Base-by-base conservation (phyloP, 2,113 vertebrate genomes). In the Larimichthys polyactis region DNA sequence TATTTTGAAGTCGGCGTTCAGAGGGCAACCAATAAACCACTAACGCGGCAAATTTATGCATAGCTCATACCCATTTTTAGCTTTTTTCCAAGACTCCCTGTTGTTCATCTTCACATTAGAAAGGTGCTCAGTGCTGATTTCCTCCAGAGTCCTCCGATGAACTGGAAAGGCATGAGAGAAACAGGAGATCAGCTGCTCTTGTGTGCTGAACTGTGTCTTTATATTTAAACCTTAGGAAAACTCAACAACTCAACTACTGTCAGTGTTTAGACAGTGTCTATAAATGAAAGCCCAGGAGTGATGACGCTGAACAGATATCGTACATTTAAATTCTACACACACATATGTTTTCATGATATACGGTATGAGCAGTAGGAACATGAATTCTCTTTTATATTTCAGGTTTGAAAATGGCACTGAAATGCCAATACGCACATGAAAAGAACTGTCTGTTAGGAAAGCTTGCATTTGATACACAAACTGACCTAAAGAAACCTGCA, bases 1-100 rank as follows among this genome's bases (percentile, higher is more conserved):
- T 40, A 83, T 71, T 80, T 71, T 71, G 59, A 52, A 77, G 65
- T 36, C n/a, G 12, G 17, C 5, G 2, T 54, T 79, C 22, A 71
- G 27, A 8, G 29, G 55, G 43, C 43, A 16, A 49, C 36, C 52
- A 51, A 32, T 40, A 7, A 75, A 36, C 29, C 11, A 9, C 52
- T 44, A 5, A 22, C 1, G 40, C 49, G 63, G 46, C 40, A 55
- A n/a, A 81, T 72, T 20, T 17, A 58, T 74, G 70, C 66, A 9
- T n/a, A 3, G 19, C 40, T 74, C 19, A 19, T 11, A 5, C 11
- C 8, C n/a, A 2, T 44, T 70, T 70, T 79, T n/a, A 24, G 48
- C 69, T 22, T 58, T 24, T 58, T 62, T 20, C 17, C 5, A 55
- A 36, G 12, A 29, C 15, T 51, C 36, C 58, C 63, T 12, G 62